phyloP scores from a whole-genome alignment of 2,888 invertebrate species.

The Erebia ligea region DNA sequence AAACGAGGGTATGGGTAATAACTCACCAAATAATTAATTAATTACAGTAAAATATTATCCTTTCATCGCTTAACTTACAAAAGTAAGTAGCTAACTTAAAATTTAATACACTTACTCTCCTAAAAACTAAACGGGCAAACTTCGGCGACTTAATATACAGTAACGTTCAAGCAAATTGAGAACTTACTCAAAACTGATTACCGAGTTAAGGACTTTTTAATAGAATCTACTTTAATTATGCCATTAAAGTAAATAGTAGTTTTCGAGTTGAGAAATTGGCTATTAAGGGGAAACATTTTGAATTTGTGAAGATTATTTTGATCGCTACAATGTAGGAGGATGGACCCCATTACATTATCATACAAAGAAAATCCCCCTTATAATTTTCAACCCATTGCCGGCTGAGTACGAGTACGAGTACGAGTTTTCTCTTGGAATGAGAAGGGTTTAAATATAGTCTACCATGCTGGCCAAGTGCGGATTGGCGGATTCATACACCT shows the following conservation, averaged over 20 bases:
- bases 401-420: too few species aligned
- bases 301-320: conserved; percentile 20
- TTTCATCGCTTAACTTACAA: neutral
- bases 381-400: too few species aligned
- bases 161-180: conserved; percentile 23
- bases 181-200: conserved; percentile 30
- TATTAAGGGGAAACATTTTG: conserved; percentile 15
- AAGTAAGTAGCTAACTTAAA: neutral
- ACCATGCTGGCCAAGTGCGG: too few species aligned
- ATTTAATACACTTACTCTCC: conserved; percentile 15
- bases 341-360: too few species aligned
- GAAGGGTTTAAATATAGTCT: too few species aligned
- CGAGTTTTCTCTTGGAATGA: too few species aligned
- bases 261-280: conserved; percentile 18
- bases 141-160: conserved; percentile 15
- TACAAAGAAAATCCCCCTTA: too few species aligned
- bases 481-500: too few species aligned
- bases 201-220: conserved; percentile 28
- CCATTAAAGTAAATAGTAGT: conserved; percentile 28
- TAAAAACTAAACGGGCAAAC: conserved; percentile 20
- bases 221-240: conserved; percentile 29
- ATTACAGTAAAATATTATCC: too few species aligned
- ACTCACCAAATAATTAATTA: too few species aligned
- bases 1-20: too few species aligned
- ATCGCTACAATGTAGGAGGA: too few species aligned